Conservation (phyloP, 2,113 vertebrate genomes). For the Pipa parva region DNA sequence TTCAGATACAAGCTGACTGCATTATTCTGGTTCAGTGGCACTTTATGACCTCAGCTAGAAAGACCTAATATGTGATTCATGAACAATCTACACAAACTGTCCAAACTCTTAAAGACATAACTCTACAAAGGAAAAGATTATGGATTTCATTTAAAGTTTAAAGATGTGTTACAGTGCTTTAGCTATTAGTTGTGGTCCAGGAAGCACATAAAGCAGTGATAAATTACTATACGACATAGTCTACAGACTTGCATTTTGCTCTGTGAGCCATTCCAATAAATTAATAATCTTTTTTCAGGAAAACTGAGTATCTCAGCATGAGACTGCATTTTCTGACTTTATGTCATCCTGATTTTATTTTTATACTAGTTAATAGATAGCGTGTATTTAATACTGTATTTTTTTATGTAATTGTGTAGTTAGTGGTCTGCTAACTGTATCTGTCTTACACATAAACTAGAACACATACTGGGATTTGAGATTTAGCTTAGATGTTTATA, state of each 20-base stretch:
- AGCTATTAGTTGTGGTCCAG: constrained; percentile 22
- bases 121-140: constrained; percentile 31
- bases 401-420: no score
- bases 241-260: background rate
- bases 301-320: no score
- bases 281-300: no score
- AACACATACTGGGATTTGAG: no score
- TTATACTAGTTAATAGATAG: no score
- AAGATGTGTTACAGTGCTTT: constrained; percentile 18
- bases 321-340: no score
- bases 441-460: no score
- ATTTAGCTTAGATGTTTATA: no score
- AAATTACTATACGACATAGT: constrained; percentile 10
- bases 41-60: constrained; percentile 36
- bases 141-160: constrained; percentile 33
- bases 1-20: constrained; percentile 17
- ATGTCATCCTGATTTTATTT: no score
- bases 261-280: background rate
- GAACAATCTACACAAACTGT: constrained; percentile 8
- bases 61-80: constrained; percentile 37
- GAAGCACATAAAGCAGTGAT: constrained; percentile 20
- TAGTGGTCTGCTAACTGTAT: no score
- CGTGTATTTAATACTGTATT: no score
- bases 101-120: constrained; percentile 23
- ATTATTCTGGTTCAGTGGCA: constrained; percentile 35